Conservation (phyloP, 2,113 vertebrate genomes). For the Chloropsis hardwickii region DNA sequence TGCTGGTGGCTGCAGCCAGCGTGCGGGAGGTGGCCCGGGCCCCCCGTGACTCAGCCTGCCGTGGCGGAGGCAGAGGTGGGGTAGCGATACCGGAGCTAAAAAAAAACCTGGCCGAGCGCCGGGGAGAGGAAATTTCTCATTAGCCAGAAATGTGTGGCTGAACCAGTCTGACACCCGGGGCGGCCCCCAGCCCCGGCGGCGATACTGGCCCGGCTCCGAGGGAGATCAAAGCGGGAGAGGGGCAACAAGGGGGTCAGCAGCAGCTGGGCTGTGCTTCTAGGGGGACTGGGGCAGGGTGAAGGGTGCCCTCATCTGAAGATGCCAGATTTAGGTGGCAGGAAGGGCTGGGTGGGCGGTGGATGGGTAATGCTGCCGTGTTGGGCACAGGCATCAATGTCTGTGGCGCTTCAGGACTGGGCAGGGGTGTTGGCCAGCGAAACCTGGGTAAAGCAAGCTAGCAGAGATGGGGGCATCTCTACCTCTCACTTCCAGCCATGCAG, state of each 20-base stretch:
- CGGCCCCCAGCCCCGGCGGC: background rate
- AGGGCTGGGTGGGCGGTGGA: background rate
- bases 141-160: constrained; percentile 61
- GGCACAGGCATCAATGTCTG: fast-evolving
- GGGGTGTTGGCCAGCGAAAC: background rate
- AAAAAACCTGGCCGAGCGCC: background rate
- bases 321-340: background rate
- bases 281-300: background rate
- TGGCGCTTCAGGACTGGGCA: background rate
- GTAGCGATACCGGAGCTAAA: constrained; percentile 56
- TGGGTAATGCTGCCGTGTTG: background rate
- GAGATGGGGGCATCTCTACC: fast-evolving
- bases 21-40: background rate
- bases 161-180: constrained; percentile 49
- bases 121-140: constrained; percentile 60
- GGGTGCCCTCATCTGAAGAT: background rate
- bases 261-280: background rate
- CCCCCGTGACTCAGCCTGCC: constrained; percentile 28
- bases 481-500: fast-evolving
- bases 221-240: background rate
- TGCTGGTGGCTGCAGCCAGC: background rate
- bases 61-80: constrained; percentile 32
- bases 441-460: fast-evolving
- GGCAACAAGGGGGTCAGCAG: background rate
- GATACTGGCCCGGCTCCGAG: background rate